A percentile compares a stretch with the other conserved stretches of the same genome.
These are phyloP conservation scores for Leucoraja ocellata DNA, from an alignment of 2,797 vertebrate species.

Conservation along the genomic window DNA sequence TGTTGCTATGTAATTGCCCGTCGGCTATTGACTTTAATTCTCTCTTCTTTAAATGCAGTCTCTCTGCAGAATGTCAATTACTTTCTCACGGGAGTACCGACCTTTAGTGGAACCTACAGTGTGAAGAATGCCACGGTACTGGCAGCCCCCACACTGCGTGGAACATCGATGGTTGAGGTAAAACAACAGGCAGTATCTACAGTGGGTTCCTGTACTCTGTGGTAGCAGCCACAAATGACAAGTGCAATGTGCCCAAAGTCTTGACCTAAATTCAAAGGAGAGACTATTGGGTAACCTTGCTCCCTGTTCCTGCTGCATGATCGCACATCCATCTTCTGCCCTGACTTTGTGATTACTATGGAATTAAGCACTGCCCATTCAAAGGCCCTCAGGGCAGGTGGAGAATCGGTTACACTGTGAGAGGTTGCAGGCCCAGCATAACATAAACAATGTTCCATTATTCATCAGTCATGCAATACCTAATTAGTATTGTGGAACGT, in stretches of 20 bases:
- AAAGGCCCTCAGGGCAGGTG: neutral
- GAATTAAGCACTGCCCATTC: neutral
- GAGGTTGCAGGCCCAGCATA: too few relatives aligned
- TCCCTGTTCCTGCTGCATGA: neutral
- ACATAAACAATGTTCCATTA: too few relatives aligned
- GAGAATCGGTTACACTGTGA: neutral
- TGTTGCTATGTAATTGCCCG: neutral
- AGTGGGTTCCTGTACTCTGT: neutral
- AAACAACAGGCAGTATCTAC: constrained; percentile 10
- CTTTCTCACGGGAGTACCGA: constrained; percentile 57
- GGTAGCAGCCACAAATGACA: neutral
- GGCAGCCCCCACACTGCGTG: constrained; percentile 46
- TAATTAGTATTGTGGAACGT: too few relatives aligned
- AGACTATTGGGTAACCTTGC: too few relatives aligned
- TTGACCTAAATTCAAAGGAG: neutral
- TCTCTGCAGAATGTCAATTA: constrained; percentile 52
- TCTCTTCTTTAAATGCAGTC: constrained; percentile 46
- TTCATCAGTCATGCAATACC: too few relatives aligned
- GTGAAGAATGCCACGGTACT: constrained; percentile 44
- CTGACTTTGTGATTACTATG: neutral
- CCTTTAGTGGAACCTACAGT: constrained; percentile 54
- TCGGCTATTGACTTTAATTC: neutral
- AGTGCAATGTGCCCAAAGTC: neutral
- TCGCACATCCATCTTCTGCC: neutral
- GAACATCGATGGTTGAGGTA: constrained; percentile 57